Base-by-base conservation (phyloP, 2,797 vertebrate species). In the Rhynchonycteris naso region DNA sequence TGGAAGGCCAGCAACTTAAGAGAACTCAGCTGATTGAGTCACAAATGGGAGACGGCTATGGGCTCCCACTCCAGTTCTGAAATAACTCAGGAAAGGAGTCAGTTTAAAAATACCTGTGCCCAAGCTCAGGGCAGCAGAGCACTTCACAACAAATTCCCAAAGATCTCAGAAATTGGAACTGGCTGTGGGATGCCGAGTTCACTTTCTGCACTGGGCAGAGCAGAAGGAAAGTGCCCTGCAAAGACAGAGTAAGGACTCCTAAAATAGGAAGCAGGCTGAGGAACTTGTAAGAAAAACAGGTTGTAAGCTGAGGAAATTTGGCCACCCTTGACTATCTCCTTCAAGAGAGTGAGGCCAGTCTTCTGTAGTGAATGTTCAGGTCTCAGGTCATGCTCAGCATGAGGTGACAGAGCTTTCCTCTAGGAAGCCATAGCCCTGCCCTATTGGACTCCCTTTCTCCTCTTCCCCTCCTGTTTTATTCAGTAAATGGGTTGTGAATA, bases 21-120 rank as follows among this genome's bases (percentile, higher is more conserved):
- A 91, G 38, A 76, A 63, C 47, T 56, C 72, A 93, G 54, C n/a
- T 7, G 66, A 87, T 4, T 10, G 16, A 88, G 21, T 87, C 66
- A 74, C n/a, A 35, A 54, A 7, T 12, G 63, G 33, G 52, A 68
- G 71, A 50, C 90, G 50, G 52, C 58, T 21, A 30, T 78, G 43
- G 59, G 54, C 52, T 90, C 13, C 65, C n/a, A 38, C n/a, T 12
- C 33, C 28, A 52, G 72, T 13, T 93, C 66, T 63, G 79, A 93
- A 93, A 80, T 69, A 90, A 50, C 38, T 61, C 75, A 79, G 80
- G 81, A 91, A 85, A 91, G 78, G 59, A 90, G 38, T 80, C 33
- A 75, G 93, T 91, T 88, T 93, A 92, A 91, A 90, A 96, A 92
- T 68, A 86, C 26, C 88, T 59, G 22, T 82, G 63, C 79, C 56